Percentiles rank a stretch among this genome's conserved stretches.
Evolutionary conservation across 2,113 vertebrate genomes (phyloP).

Genomic region (Sorex araneus): DNA sequence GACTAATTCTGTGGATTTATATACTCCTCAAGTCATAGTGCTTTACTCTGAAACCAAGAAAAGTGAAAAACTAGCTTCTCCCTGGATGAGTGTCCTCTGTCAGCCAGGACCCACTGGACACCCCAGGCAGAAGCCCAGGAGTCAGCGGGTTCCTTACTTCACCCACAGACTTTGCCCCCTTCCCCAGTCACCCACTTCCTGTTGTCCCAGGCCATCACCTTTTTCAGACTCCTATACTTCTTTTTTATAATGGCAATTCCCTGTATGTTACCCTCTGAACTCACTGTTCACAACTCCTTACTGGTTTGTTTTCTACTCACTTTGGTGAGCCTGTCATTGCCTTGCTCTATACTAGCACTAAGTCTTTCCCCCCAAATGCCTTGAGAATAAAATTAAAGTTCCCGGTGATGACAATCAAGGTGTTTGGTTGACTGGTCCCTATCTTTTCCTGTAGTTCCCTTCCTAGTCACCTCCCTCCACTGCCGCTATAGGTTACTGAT

Average conservation of each 20-base stretch:
- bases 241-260: not conserved
- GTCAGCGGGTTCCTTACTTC: not conserved
- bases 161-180: not conserved
- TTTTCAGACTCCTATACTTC: not conserved
- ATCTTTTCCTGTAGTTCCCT: not conserved
- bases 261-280: not conserved
- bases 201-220: not conserved
- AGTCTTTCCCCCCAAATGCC: not conserved
- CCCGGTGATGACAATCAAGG: not conserved
- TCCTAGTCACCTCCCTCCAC: not conserved
- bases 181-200: not conserved
- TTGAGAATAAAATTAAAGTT: constrained; percentile 20
- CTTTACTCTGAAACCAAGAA: not conserved
- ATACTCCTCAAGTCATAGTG: not conserved
- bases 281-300: not conserved
- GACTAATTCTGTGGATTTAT: not conserved
- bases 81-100: not conserved
- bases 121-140: not conserved
- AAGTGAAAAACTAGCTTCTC: not conserved
- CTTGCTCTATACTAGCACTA: not conserved
- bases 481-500: not conserved
- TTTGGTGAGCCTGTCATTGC: not conserved
- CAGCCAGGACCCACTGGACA: not conserved
- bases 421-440: not conserved
- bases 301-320: not conserved